Base-by-base conservation (phyloP, 1,140 invertebrate genomes). In the Eupristina koningsbergeri region DNA sequence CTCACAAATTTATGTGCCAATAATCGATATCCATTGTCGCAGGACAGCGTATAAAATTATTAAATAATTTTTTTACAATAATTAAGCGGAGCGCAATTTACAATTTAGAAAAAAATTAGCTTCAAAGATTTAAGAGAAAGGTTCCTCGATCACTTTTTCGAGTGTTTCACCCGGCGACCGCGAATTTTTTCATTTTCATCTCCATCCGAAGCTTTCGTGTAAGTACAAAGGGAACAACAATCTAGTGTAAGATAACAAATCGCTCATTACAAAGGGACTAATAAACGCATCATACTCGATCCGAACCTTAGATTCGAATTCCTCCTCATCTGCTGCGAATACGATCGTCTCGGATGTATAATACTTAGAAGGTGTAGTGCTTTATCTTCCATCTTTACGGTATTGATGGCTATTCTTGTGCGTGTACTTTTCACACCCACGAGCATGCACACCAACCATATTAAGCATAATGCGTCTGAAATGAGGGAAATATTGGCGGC, bases 61-160 rank as follows among this genome's bases (percentile, higher is more conserved):
- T 41, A 71, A 71, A 34, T 71, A 71, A 71, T 71, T 71, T 69
- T 71, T 71, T 1, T 36, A 71, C 17, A 71, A 71, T 71, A 71
- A 41, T 71, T 41, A 71, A 71, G 22, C 36, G 22, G 22, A 19
- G 17, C 0, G n/a, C n/a, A 71, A 71, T 71, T 71, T 71, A 71
- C 39, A 71, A 41, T 31, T 22, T 71, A 41, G 67, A 13, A 36
- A 31, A 69, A 69, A 39, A 36, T 22, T 69, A 5, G 17, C 29
- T 22, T 17, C n/a, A n/a, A n/a, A 6, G 34, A 7, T 29, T 39
- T 39, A 1, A 22, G 0, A 34, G n/a, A 11, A 39, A 7, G n/a
- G 36, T 36, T 67, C 15, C 17, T 67, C 64, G 13, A 67, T 67
- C n/a, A n/a, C n/a, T n/a, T n/a, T n/a, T n/a, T n/a, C 29, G 34